Evolutionary conservation across 2,113 vertebrate genomes (phyloP), one percentile per base, ranked within the genome.

Genomic region (Ursus arctos): DNA sequence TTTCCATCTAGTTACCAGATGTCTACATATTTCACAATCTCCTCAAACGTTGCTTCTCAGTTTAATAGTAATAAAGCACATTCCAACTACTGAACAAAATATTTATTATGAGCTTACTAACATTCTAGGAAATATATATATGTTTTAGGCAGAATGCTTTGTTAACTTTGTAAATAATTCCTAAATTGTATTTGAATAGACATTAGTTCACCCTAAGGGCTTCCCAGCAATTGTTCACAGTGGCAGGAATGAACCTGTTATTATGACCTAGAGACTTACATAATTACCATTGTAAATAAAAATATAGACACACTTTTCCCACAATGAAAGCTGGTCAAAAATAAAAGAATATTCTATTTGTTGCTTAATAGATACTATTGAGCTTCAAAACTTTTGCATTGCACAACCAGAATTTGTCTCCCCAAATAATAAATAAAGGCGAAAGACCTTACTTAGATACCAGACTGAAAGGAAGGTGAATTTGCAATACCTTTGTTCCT

Each of bases 11-110:
- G 40, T 47, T 71, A 83, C n/a, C 24, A 43, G 22, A 33, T 33
- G 5, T 40, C 59, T 31, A 69, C 13, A 28, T n/a, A 15, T 33
- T 80, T 84, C 53, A 65, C 6, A 53, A 9, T 88, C 43, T 80
- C 57, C 40, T 71, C 43, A 65, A 2, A 40, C 14, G 65, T 4
- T 65, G 21, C 21, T 94, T 53, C 80, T 9, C 22, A 74, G 43
- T 69, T 21, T 76, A 76, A 88, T 47, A 90, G 24, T 21, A 84
- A 96, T 28, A 82, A 79, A 63, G 36, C 40, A 81, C 55, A 74
- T 96, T 91, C 94, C 15, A 96, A 61, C 83, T 74, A 57, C 26
- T 18, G 24, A 91, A 77, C 18, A 83, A 95, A 97, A 69, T 91
- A 89, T 88, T 95, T 93, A 94, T 81, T 59, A n/a, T 55, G 49